Evolutionary conservation across 53 echinoderm and acorn worm genomes (phyloP).

Genomic region (Temnopleurus reevesii): DNA sequence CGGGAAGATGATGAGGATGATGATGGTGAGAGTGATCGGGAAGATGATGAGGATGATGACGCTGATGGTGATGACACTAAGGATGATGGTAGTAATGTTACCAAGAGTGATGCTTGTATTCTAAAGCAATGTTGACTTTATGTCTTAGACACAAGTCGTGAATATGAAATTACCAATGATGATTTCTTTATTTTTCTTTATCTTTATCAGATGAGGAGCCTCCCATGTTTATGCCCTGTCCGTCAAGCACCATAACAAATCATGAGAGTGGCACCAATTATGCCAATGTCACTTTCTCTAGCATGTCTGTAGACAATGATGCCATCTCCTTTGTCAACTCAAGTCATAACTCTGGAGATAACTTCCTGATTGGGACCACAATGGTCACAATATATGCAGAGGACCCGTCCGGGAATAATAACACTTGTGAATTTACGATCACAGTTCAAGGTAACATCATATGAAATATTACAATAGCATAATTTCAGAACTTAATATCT

Average conservation of each 20-base stretch:
- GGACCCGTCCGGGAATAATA: conserved; percentile 45
- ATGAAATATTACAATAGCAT: too few relatives aligned
- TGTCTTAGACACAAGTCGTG: too few relatives aligned
- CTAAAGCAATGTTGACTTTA: too few relatives aligned
- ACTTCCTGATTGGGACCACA: conserved; percentile 49
- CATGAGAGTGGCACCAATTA: not conserved
- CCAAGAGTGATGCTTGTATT: too few relatives aligned
- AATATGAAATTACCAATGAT: too few relatives aligned
- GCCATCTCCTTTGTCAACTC: not conserved
- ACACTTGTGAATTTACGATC: conserved; percentile 47
- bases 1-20: too few relatives aligned
- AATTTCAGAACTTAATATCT: too few relatives aligned
- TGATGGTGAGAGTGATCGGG: too few relatives aligned
- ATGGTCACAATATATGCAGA: conserved; percentile 44
- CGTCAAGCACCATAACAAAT: not conserved
- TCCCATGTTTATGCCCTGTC: conserved; percentile 57
- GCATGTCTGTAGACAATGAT: conserved; percentile 42
- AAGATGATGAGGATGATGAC: too few relatives aligned
- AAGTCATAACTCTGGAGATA: conserved; percentile 59
- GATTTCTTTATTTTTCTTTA: not conserved
- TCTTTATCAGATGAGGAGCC: conserved; percentile 42
- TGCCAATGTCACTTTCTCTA: not conserved
- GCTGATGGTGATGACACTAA: too few relatives aligned
- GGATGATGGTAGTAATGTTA: too few relatives aligned
- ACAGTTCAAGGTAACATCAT: conserved; percentile 10